phyloP scores from a whole-genome alignment of 2,797 vertebrate species.

The Taeniopygia guttata region DNA sequence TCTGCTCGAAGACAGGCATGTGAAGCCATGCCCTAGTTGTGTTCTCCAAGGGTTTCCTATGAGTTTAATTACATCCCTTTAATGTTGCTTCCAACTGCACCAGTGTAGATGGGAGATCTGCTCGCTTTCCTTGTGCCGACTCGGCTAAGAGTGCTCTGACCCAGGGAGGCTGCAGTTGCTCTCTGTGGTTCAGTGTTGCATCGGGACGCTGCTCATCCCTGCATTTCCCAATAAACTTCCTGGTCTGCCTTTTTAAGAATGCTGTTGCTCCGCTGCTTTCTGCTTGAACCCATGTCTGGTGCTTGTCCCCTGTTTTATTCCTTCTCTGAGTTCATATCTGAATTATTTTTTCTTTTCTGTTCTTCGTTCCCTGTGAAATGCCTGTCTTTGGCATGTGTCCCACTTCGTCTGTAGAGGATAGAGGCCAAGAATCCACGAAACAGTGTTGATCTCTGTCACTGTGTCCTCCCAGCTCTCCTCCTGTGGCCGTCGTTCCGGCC shows the following conservation, averaged over 20 bases:
- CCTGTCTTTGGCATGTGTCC: slow-evolving; percentile 37
- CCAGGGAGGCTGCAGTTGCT: neutral
- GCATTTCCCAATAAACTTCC: neutral
- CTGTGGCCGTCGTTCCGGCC: neutral
- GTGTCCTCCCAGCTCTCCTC: slow-evolving; percentile 8
- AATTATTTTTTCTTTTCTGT: neutral
- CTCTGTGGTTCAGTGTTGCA: neutral
- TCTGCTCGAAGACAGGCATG: neutral
- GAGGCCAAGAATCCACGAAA: slow-evolving; percentile 19
- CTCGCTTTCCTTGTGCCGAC: neutral
- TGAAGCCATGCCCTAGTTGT: slow-evolving; percentile 40
- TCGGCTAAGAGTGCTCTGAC: neutral
- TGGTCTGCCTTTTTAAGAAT: neutral
- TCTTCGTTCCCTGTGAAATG: slow-evolving; percentile 1
- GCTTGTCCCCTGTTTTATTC: neutral
- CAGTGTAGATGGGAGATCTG: neutral
- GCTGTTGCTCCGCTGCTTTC: neutral
- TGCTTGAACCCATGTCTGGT: neutral
- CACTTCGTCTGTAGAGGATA: neutral
- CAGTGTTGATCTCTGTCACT: slow-evolving; percentile 2
- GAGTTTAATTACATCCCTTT: slow-evolving; percentile 20
- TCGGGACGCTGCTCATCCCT: neutral
- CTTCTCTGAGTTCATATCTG: neutral
- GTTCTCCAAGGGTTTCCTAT: slow-evolving; percentile 36
- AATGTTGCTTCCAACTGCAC: neutral